Conservation (phyloP, 2,888 invertebrate species). For the Melipona beecheii region DNA sequence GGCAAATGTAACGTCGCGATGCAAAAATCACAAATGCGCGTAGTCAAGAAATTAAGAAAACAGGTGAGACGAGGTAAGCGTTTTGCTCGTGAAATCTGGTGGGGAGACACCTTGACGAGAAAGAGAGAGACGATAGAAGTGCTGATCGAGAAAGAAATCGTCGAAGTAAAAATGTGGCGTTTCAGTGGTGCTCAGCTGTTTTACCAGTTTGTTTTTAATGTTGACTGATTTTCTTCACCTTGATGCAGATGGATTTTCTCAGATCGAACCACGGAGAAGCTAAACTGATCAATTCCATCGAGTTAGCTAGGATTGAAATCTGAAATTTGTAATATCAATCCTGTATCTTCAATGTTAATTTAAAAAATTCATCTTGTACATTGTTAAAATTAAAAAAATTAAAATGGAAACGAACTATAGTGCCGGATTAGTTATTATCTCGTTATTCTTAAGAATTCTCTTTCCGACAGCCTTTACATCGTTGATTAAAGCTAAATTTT, state of each 20-base stretch:
- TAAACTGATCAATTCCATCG: not conserved
- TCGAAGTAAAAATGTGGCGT: constrained; percentile 44
- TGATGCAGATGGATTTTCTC: not conserved
- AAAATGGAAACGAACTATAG: not conserved
- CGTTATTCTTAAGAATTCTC: not conserved
- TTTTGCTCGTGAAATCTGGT: constrained; percentile 28
- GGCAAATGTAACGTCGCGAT: constrained; percentile 51
- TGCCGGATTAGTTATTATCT: not conserved
- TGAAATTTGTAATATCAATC: not conserved
- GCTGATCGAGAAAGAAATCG: constrained; percentile 37
- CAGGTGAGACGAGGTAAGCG: constrained; percentile 69
- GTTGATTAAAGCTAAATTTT: not conserved
- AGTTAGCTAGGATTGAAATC: not conserved
- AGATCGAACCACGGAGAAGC: too few species aligned
- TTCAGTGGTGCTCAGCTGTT: constrained; percentile 51
- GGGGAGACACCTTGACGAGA: constrained; percentile 12
- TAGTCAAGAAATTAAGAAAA: constrained; percentile 72
- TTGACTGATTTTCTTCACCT: constrained; percentile 1
- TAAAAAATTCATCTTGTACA: not conserved
- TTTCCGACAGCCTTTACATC: not conserved
- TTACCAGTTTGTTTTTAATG: not conserved
- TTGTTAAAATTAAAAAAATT: not conserved
- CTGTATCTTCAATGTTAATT: not conserved
- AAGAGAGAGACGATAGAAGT: constrained; percentile 36
- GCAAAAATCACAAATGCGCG: constrained; percentile 65